These are phyloP conservation scores for Smutsia gigantea DNA, from an alignment of 2,797 vertebrate genomes.

Conservation along the genomic window DNA sequence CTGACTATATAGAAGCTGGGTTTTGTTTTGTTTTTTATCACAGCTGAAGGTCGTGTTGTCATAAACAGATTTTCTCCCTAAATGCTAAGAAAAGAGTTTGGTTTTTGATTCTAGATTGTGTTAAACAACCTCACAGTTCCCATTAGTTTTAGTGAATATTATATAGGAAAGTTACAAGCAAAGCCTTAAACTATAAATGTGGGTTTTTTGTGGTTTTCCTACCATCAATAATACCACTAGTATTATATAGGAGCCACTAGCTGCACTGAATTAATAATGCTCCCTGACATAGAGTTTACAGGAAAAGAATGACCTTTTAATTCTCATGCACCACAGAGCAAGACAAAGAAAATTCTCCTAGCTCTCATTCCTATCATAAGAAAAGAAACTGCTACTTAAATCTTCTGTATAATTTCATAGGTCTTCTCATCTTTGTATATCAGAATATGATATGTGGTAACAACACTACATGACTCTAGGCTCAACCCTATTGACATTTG, in stretches of 20 bases:
- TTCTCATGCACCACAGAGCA: not conserved
- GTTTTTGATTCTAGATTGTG: slow-evolving; percentile 4
- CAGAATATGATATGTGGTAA: not conserved
- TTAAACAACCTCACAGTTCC: slow-evolving; percentile 37
- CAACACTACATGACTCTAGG: not conserved
- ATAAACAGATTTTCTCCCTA: not conserved
- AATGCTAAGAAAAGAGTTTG: not conserved
- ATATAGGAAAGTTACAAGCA: slow-evolving; percentile 5
- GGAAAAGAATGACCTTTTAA: not conserved
- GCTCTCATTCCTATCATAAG: not conserved
- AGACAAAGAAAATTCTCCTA: not conserved
- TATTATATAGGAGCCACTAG: not conserved
- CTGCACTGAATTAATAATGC: not conserved
- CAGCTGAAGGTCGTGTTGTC: not conserved
- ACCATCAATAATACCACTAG: not conserved
- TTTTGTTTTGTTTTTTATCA: not conserved
- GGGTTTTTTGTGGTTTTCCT: not conserved
- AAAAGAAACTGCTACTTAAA: not conserved
- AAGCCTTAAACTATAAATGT: slow-evolving; percentile 26
- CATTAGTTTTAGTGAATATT: not conserved
- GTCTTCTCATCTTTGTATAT: not conserved
- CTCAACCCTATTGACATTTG: not conserved
- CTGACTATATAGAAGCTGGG: not conserved
- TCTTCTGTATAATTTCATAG: not conserved
- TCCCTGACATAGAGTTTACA: not conserved